A percentile compares a stretch with the other conserved stretches of the same genome.
phyloP scores from a whole-genome alignment of 1,140 invertebrate genomes.

The Neocloeon triangulifer region DNA sequence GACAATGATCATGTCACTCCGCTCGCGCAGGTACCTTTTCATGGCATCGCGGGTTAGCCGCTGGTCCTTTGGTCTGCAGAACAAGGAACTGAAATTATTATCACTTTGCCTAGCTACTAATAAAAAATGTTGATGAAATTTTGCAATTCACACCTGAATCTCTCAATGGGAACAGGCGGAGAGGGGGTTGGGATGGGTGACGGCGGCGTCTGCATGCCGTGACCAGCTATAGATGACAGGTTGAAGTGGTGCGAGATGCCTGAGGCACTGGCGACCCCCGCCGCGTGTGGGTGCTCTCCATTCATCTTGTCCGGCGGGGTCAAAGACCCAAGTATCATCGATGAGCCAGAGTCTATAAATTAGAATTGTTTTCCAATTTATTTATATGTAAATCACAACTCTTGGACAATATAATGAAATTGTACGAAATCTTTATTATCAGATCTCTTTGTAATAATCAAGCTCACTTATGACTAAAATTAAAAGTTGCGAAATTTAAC shows the following conservation, averaged over 20 bases:
- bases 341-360: conserved; percentile 12
- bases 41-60: conserved; percentile 80
- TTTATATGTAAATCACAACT: too few species aligned
- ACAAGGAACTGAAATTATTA: conserved; percentile 26
- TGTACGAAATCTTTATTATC: too few species aligned
- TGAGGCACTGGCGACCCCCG: conserved; percentile 7
- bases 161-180: conserved; percentile 30
- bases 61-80: conserved; percentile 56
- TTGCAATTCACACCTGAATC: conserved; percentile 27
- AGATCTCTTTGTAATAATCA: too few species aligned
- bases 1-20: conserved; percentile 88
- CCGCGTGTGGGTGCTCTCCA: conserved; percentile 16
- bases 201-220: conserved; percentile 50
- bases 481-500: too few species aligned
- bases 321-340: conserved; percentile 15
- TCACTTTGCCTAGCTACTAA: too few species aligned
- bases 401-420: too few species aligned
- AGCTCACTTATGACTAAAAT: too few species aligned
- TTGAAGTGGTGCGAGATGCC: conserved; percentile 14
- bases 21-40: conserved; percentile 82
- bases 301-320: conserved; percentile 27
- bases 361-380: too few species aligned
- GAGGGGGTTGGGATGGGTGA: conserved; percentile 35
- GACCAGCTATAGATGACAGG: conserved; percentile 21
- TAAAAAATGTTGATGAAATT: too few species aligned